phyloP scores from a whole-genome alignment of 2,113 vertebrate species.

The Ancistrus triradiatus region DNA sequence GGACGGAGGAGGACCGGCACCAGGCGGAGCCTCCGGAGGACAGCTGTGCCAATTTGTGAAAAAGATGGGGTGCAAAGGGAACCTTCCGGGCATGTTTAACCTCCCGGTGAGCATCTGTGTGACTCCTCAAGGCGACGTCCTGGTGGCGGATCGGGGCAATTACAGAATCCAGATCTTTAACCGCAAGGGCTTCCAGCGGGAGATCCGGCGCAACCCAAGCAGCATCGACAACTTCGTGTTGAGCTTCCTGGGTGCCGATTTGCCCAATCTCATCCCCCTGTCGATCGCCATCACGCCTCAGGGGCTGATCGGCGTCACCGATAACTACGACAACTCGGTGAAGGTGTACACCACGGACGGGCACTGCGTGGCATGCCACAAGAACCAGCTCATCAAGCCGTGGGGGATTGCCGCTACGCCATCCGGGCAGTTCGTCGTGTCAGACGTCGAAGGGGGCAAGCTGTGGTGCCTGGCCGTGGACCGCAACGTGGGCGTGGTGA shows the following conservation, averaged over 20 bases:
- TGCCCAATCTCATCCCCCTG: conserved; percentile 88
- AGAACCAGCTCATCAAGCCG: conserved; percentile 92
- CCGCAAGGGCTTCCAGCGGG: conserved; percentile 90
- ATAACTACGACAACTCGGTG: conserved; percentile 94
- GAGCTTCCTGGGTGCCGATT: conserved; percentile 90
- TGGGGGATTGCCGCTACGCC: conserved; percentile 94
- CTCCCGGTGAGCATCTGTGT: conserved; percentile 88
- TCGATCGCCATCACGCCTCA: conserved; percentile 92
- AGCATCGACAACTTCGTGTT: conserved; percentile 94
- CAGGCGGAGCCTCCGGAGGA: conserved; percentile 52
- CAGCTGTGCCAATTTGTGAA: conserved; percentile 89
- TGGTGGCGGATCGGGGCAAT: conserved; percentile 92
- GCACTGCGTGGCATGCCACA: conserved; percentile 89
- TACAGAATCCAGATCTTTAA: conserved; percentile 94
- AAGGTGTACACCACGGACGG: conserved; percentile 95
- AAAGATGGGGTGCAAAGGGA: conserved; percentile 94
- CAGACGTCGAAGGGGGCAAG: conserved; percentile 92
- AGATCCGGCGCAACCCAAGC: conserved; percentile 90
- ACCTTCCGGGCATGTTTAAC: conserved; percentile 89
- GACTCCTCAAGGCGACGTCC: conserved; percentile 85
- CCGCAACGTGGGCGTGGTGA: conserved; percentile 84
- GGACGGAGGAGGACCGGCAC: conserved; percentile 59
- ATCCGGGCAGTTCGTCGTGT: conserved; percentile 91
- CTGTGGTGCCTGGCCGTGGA: conserved; percentile 94
- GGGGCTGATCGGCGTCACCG: conserved; percentile 90